These are phyloP conservation scores for Alligator sinensis DNA, from an alignment of 2,113 vertebrate genomes.

Conservation along the genomic window DNA sequence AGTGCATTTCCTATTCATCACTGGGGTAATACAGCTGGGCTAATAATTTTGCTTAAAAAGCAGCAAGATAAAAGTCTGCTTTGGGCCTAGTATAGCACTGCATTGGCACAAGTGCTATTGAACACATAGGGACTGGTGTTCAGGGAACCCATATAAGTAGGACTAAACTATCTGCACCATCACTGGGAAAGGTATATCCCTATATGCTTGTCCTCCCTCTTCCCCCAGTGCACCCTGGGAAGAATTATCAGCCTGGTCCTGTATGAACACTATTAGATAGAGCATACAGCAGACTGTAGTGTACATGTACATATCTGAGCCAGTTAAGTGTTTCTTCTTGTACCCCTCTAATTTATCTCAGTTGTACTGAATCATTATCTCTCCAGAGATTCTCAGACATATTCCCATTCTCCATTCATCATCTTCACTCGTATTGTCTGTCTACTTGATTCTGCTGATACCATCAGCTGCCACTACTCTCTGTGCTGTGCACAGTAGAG, in stretches of 20 bases:
- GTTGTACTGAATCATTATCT: neutral
- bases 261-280: rapidly evolving
- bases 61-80: rapidly evolving
- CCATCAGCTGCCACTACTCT: neutral
- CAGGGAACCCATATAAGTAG: neutral
- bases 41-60: neutral
- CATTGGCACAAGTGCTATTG: rapidly evolving
- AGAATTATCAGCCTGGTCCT: rapidly evolving
- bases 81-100: neutral
- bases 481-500: neutral
- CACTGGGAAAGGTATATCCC: neutral
- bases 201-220: neutral
- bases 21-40: neutral
- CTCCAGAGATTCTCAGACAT: neutral
- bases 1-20: neutral
- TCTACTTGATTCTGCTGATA: constrained; percentile 8
- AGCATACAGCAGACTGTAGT: neutral
- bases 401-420: constrained; percentile 7
- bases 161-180: rapidly evolving
- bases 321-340: neutral
- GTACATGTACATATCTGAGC: neutral
- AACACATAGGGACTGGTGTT: neutral
- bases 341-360: constrained; percentile 34
- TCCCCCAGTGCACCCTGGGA: too few species aligned
- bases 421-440: neutral